phyloP scores from a whole-genome alignment of 2,797 vertebrate species.

The Pampus argenteus region DNA sequence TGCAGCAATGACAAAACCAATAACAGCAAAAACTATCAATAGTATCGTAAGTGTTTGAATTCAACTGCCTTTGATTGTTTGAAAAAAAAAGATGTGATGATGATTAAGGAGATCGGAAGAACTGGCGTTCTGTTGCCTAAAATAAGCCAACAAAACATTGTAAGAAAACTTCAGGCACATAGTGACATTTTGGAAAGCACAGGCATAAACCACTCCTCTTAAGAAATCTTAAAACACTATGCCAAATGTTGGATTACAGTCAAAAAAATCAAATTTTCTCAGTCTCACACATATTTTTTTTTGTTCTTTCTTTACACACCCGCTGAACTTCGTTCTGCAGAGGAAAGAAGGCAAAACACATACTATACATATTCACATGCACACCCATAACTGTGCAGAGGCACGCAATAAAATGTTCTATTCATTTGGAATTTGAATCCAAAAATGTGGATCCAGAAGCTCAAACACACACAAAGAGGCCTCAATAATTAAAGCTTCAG shows the following conservation, averaged over 20 bases:
- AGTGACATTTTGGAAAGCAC: slow-evolving; percentile 83
- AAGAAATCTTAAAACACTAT: slow-evolving; percentile 61
- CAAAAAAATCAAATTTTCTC: slow-evolving; percentile 12
- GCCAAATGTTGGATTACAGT: slow-evolving; percentile 47
- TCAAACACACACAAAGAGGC: slow-evolving; percentile 62
- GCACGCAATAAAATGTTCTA: slow-evolving; percentile 47
- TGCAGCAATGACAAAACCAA: slow-evolving; percentile 50
- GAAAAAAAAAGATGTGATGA: slow-evolving; percentile 21
- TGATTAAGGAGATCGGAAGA: slow-evolving; percentile 17
- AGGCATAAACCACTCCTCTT: slow-evolving; percentile 65
- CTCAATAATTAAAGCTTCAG: slow-evolving; percentile 76
- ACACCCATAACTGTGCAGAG: slow-evolving; percentile 28
- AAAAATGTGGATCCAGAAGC: slow-evolving; percentile 53
- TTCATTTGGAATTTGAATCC: slow-evolving; percentile 59
- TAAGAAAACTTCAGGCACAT: slow-evolving; percentile 82
- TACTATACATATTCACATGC: slow-evolving; percentile 53
- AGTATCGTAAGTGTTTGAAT: slow-evolving; percentile 12
- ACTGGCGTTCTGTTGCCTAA: slow-evolving; percentile 27
- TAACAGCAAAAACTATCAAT: slow-evolving; percentile 32
- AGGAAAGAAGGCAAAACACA: slow-evolving; percentile 46
- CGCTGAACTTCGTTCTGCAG: slow-evolving; percentile 69
- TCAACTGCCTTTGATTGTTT: slow-evolving; percentile 47
- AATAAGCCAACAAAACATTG: slow-evolving; percentile 54
- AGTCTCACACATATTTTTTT: slow-evolving; percentile 37
- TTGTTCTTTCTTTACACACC: slow-evolving; percentile 40